These are phyloP conservation scores for Erythrocercus mccallii DNA, from an alignment of 2,113 vertebrate species.

Conservation along the genomic window DNA sequence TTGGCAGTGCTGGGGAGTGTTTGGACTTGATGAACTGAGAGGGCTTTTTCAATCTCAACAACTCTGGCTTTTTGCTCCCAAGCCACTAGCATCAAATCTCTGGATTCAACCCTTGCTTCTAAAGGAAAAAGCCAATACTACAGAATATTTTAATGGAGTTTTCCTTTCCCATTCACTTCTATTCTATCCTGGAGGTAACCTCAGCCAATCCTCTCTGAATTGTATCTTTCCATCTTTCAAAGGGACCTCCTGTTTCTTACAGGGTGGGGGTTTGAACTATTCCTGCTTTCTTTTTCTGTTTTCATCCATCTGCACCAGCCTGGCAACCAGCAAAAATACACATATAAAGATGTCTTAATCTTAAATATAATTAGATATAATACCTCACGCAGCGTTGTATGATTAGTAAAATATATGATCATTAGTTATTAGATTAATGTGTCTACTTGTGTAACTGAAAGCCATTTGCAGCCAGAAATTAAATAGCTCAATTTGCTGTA, in stretches of 20 bases:
- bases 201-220: background rate
- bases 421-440: constrained; percentile 86
- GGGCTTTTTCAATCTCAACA: background rate
- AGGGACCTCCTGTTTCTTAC: background rate
- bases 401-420: constrained; percentile 84
- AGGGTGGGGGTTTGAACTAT: fast-evolving
- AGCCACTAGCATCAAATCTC: background rate
- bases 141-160: background rate
- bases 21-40: background rate
- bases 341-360: constrained; percentile 81
- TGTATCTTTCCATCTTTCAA: background rate
- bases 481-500: constrained; percentile 85
- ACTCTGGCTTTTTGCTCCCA: background rate
- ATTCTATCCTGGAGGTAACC: background rate
- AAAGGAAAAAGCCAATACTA: background rate
- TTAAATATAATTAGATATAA: constrained; percentile 84
- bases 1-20: background rate
- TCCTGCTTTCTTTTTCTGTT: constrained; percentile 10
- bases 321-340: constrained; percentile 68
- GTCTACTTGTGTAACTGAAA: constrained; percentile 82
- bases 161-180: background rate
- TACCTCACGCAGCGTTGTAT: constrained; percentile 76
- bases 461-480: constrained; percentile 81
- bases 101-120: background rate
- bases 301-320: constrained; percentile 39